A percentile compares a stretch with the other conserved stretches of the same genome.
Conservation (phyloP, 2,113 vertebrate genomes). For the Nothocercus julius region DNA sequence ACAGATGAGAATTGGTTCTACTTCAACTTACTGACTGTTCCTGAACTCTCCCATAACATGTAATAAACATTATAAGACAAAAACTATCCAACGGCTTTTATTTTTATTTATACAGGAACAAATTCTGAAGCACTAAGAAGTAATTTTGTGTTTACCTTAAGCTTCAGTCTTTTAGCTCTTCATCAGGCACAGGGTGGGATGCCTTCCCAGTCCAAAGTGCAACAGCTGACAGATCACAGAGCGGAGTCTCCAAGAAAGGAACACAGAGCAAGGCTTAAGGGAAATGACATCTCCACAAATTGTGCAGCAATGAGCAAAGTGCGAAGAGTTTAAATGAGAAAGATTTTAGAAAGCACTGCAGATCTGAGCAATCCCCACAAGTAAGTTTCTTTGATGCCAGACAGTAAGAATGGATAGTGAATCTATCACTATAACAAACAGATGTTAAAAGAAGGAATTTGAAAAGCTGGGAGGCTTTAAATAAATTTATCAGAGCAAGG, state of each 20-base stretch:
- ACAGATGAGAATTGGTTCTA: slow-evolving; percentile 70
- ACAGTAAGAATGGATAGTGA: background rate
- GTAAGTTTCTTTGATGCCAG: background rate
- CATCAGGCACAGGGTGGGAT: background rate
- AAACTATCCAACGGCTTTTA: background rate
- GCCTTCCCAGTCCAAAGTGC: background rate
- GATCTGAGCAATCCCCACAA: background rate
- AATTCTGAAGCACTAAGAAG: background rate
- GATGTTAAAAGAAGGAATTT: background rate
- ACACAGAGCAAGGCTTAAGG: background rate
- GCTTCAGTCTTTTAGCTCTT: background rate
- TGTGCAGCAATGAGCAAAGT: background rate
- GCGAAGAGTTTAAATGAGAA: background rate
- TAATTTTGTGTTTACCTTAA: slow-evolving; percentile 9
- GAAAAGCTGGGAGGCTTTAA: background rate
- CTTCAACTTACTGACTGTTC: slow-evolving; percentile 61
- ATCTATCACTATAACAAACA: background rate
- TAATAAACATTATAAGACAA: slow-evolving; percentile 35
- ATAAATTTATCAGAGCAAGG: background rate
- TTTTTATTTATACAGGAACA: slow-evolving; percentile 1
- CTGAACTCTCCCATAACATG: slow-evolving; percentile 39
- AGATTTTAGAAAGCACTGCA: background rate
- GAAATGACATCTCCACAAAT: background rate
- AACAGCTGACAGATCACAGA: background rate
- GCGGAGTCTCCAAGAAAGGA: background rate